Base-by-base conservation (phyloP, 2,888 invertebrate species). In the Diloba caeruleocephala region DNA sequence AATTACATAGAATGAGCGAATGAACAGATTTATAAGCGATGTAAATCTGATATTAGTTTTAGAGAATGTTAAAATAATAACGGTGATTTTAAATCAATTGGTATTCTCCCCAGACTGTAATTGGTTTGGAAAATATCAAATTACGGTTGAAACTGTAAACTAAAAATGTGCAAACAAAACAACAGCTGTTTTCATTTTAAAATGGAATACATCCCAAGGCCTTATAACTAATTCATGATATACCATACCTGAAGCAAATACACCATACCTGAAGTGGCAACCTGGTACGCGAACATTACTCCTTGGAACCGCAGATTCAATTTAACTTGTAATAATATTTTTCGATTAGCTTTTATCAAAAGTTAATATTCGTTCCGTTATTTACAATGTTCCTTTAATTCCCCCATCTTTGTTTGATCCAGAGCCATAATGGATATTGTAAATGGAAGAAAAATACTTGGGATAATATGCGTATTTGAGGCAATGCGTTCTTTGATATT, bases 331-430 rank as follows among this genome's bases (percentile, higher is more conserved):
- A 60, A 72, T 52, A 72, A 64, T 37, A 72, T 57, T 61, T 70
- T 65, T 59, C 61, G 28, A 56, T 72, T 53, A 53, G 65, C 73
- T 69, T 65, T 54, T 45, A 57, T 57, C 70, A 65, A 61, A 72
- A 55, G 58, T 65, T n/a, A 65, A 69, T 69, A 69, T 69, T 67
- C 53, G 46, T 70, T 53, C 52, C 50, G 39, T 36, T 58, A 58
- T 55, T 51, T 60, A 19, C 57, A 52, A 53, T 58, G 51, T 61
- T 53, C 54, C 34, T 50, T 61, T 70, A 72, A 70, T 66, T 71
- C 67, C n/a, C 6, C 39, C 49, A 54, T 68, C 54, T 56, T 60
- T 69, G 63, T 74, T 74, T 70, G 71, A 73, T 59, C 62, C 52
- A 36, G 36, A 13, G 25, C 39, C 31, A 43, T 69, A 61, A 65